These are phyloP conservation scores for Pogonomyrmex barbatus DNA, from an alignment of 1,140 invertebrate genomes.

Conservation along the genomic window DNA sequence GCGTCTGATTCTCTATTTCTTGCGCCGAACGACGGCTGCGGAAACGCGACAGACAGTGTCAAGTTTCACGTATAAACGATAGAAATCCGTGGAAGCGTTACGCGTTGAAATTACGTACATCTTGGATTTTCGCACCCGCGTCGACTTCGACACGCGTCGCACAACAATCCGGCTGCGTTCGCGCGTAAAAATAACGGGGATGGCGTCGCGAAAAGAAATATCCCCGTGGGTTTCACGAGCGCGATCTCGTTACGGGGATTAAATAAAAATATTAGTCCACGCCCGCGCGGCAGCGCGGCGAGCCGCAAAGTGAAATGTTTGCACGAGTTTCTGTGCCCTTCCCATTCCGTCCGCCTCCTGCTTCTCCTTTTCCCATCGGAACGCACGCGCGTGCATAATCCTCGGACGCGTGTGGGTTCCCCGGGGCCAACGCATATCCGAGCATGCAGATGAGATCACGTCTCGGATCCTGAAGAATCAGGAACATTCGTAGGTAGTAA, in stretches of 20 bases:
- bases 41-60: background rate
- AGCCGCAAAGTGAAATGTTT: constrained; percentile 61
- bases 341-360: background rate
- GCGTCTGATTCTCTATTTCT: constrained; percentile 7
- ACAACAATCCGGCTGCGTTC: constrained; percentile 17
- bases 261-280: constrained; percentile 60
- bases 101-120: constrained; percentile 22
- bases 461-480: constrained; percentile 60
- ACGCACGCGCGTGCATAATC: constrained; percentile 61
- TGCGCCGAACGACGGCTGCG: background rate
- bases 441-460: constrained; percentile 63
- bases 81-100: background rate
- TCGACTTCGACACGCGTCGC: constrained; percentile 62
- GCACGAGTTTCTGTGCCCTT: constrained; percentile 53
- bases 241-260: constrained; percentile 57
- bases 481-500: constrained; percentile 60
- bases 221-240: constrained; percentile 54
- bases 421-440: constrained; percentile 52
- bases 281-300: background rate
- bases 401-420: constrained; percentile 53
- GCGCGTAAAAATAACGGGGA: constrained; percentile 59
- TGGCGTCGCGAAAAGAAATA: constrained; percentile 60
- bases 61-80: constrained; percentile 27
- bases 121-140: constrained; percentile 36
- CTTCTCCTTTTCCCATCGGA: constrained; percentile 52